These are phyloP conservation scores for Australoheros scitulus DNA, from an alignment of 2,113 vertebrate genomes.

Conservation along the genomic window DNA sequence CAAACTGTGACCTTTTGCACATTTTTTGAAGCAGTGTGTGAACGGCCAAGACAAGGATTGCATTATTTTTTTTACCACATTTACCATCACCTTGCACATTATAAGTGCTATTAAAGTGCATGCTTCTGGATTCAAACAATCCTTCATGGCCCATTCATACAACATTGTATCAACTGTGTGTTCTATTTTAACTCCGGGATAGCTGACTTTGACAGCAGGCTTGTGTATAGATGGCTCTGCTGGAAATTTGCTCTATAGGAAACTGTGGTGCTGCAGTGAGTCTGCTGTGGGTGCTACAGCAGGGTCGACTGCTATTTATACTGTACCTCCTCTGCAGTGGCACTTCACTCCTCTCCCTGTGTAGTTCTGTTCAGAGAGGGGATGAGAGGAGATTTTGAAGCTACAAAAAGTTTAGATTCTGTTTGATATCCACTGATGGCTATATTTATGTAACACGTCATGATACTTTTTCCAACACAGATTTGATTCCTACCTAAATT, in stretches of 20 bases:
- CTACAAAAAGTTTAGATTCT: neutral
- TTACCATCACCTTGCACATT: constrained; percentile 28
- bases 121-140: neutral
- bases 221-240: constrained; percentile 38
- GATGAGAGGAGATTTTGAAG: constrained; percentile 27
- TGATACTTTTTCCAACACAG: neutral
- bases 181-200: constrained; percentile 46
- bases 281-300: constrained; percentile 62
- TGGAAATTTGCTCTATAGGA: constrained; percentile 52
- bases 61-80: constrained; percentile 2
- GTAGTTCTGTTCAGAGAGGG: constrained; percentile 23
- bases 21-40: neutral
- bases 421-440: neutral
- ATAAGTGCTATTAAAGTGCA: constrained; percentile 12
- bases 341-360: constrained; percentile 40
- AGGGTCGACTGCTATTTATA: constrained; percentile 72
- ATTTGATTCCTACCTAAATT: neutral
- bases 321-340: constrained; percentile 56
- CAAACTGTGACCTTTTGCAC: constrained; percentile 36
- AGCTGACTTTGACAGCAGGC: constrained; percentile 57
- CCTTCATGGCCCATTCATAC: constrained; percentile 28
- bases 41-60: neutral
- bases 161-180: constrained; percentile 3
- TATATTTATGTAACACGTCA: constrained; percentile 9
- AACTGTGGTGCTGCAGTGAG: constrained; percentile 62